Conservation (phyloP, 2,797 vertebrate genomes). For the Cynopterus sphinx region DNA sequence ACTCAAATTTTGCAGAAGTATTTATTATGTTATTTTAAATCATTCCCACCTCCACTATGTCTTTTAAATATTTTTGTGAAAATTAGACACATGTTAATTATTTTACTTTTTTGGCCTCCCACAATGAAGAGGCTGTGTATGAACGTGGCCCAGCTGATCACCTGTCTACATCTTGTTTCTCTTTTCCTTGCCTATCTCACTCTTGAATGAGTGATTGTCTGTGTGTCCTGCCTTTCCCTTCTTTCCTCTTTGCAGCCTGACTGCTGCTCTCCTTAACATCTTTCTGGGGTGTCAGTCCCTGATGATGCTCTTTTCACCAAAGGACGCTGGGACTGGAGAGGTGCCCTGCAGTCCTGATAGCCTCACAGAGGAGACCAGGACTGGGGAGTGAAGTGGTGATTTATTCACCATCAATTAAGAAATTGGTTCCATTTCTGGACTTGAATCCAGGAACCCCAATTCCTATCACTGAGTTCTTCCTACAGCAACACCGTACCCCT, state of each 20-base stretch:
- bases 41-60: not conserved
- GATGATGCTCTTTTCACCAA: not conserved
- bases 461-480: not conserved
- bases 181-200: not conserved
- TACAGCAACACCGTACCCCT: fast-evolving
- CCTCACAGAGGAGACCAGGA: not conserved
- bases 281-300: not conserved
- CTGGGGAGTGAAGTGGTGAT: not conserved
- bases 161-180: not conserved
- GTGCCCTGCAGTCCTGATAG: not conserved
- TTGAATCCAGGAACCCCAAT: not conserved
- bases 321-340: not conserved
- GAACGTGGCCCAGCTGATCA: not conserved
- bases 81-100: not conserved
- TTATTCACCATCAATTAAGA: not conserved
- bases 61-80: constrained; percentile 28
- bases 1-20: not conserved
- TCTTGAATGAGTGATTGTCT: not conserved
- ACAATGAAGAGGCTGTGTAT: not conserved
- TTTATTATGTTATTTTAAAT: not conserved
- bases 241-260: not conserved
- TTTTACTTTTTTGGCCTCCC: not conserved
- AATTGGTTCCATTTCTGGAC: too few relatives aligned
- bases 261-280: not conserved
- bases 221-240: not conserved